These are phyloP conservation scores for Listrodromus nycthemerus DNA, from an alignment of 2,888 invertebrate genomes.

Conservation along the genomic window DNA sequence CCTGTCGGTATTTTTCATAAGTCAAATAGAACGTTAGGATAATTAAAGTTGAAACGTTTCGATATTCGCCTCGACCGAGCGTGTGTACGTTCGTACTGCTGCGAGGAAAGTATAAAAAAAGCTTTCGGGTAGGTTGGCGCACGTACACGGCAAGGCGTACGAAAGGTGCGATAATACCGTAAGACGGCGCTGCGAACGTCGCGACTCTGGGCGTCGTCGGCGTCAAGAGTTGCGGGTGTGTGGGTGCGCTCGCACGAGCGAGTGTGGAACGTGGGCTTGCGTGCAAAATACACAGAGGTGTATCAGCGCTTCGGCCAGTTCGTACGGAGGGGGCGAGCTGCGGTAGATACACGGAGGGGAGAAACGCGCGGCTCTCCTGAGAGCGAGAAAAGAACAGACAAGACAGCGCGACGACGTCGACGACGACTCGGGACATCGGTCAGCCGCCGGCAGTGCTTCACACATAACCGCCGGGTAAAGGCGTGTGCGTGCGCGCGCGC, in stretches of 20 bases:
- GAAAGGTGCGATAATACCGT: slow-evolving; percentile 66
- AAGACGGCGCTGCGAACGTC: slow-evolving; percentile 76
- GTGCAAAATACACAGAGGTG: not conserved
- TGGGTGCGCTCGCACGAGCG: slow-evolving; percentile 27
- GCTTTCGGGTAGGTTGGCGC: slow-evolving; percentile 1
- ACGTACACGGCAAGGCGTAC: not conserved
- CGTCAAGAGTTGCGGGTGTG: slow-evolving; percentile 59
- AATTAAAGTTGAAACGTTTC: not conserved
- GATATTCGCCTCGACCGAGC: slow-evolving; percentile 24
- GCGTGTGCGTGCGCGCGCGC: slow-evolving; percentile 29
- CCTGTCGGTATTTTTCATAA: not conserved
- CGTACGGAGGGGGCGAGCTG: slow-evolving; percentile 32
- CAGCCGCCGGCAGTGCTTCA: slow-evolving; percentile 54
- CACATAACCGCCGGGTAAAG: slow-evolving; percentile 37
- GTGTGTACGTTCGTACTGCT: not conserved
- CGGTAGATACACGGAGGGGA: slow-evolving; percentile 23
- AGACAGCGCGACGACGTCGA: slow-evolving; percentile 61
- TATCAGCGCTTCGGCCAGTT: not conserved
- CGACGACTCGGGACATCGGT: slow-evolving; percentile 48
- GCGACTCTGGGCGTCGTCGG: slow-evolving; percentile 75
- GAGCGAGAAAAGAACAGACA: slow-evolving; percentile 45
- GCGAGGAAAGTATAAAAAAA: not conserved
- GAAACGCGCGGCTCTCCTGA: slow-evolving; percentile 57
- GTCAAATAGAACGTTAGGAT: not conserved
- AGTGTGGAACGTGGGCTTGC: slow-evolving; percentile 7